A percentile compares a stretch with the other conserved stretches of the same genome.
These are phyloP conservation scores for Heliconius hermathena DNA, from an alignment of 1,140 invertebrate species.

Conservation along the genomic window DNA sequence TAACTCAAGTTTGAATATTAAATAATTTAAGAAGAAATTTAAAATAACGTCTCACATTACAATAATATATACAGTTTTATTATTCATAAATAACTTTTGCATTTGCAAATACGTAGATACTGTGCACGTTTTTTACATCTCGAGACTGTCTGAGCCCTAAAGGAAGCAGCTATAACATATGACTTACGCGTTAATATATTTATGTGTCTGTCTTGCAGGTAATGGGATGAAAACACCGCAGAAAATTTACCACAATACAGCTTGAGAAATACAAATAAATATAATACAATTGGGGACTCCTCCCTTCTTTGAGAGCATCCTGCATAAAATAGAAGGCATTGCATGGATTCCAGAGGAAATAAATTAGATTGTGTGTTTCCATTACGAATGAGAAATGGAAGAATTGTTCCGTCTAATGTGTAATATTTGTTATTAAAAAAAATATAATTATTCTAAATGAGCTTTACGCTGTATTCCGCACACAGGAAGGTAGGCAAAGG, in stretches of 20 bases:
- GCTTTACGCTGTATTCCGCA: too few species aligned
- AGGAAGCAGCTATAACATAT: slow-evolving; percentile 54
- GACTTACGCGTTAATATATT: slow-evolving; percentile 68
- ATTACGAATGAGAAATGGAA: not conserved
- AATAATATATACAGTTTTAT: not conserved
- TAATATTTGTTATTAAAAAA: not conserved
- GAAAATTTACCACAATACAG: slow-evolving; percentile 47
- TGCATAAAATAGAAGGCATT: slow-evolving; percentile 63
- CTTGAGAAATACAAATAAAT: slow-evolving; percentile 65
- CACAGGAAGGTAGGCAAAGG: too few species aligned
- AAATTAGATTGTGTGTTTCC: slow-evolving; percentile 48
- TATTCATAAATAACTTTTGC: slow-evolving; percentile 16
- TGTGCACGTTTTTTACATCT: slow-evolving; percentile 4
- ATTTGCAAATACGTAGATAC: slow-evolving; percentile 8
- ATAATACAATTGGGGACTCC: slow-evolving; percentile 56
- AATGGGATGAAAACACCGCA: slow-evolving; percentile 76
- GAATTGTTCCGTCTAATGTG: too few species aligned
- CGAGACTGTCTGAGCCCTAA: slow-evolving; percentile 29
- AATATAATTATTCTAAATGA: not conserved
- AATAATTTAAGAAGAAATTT: not conserved
- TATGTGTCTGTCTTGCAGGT: slow-evolving; percentile 72
- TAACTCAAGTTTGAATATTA: not conserved
- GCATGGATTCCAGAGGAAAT: slow-evolving; percentile 49
- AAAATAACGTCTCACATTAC: not conserved
- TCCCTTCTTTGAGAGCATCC: slow-evolving; percentile 47